Evolutionary conservation across 2,797 vertebrate genomes (phyloP).

Genomic region (Mareca strepera): DNA sequence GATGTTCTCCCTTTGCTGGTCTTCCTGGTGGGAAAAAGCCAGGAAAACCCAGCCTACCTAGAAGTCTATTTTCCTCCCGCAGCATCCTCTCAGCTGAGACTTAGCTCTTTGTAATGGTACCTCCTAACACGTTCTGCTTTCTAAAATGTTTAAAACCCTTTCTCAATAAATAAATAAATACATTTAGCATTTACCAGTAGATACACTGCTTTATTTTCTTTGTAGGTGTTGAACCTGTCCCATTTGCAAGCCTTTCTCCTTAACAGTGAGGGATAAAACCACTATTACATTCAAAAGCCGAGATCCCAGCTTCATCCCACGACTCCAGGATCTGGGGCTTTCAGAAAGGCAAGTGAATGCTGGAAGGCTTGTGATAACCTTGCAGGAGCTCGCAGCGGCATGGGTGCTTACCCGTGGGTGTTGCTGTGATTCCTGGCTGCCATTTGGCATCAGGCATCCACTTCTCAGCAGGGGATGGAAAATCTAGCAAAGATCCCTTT

Average conservation of each 20-base stretch:
- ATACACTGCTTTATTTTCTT: background rate
- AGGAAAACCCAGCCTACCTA: background rate
- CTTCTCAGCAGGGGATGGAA: constrained; percentile 23
- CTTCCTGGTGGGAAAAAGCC: background rate
- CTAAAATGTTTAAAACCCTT: background rate
- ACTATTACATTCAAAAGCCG: constrained; percentile 8
- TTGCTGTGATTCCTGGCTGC: constrained; percentile 49
- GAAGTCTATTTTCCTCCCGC: background rate
- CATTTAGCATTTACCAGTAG: no score
- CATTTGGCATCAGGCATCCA: background rate
- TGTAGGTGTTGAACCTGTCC: background rate
- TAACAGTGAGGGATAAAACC: background rate
- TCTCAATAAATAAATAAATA: background rate
- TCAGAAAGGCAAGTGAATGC: background rate
- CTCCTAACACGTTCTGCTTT: background rate
- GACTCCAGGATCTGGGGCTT: constrained; percentile 8
- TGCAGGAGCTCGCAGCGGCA: constrained; percentile 25
- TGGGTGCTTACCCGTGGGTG: background rate
- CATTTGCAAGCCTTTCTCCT: background rate
- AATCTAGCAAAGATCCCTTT: constrained; percentile 8
- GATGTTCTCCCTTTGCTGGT: background rate
- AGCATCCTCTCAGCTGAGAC: background rate
- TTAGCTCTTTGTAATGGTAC: background rate
- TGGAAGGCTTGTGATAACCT: constrained; percentile 17
- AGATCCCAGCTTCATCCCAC: background rate